Percentiles rank a stretch among this genome's conserved stretches.
Conservation (phyloP, 1,140 invertebrate genomes). For the Scaptomyza hsui region DNA sequence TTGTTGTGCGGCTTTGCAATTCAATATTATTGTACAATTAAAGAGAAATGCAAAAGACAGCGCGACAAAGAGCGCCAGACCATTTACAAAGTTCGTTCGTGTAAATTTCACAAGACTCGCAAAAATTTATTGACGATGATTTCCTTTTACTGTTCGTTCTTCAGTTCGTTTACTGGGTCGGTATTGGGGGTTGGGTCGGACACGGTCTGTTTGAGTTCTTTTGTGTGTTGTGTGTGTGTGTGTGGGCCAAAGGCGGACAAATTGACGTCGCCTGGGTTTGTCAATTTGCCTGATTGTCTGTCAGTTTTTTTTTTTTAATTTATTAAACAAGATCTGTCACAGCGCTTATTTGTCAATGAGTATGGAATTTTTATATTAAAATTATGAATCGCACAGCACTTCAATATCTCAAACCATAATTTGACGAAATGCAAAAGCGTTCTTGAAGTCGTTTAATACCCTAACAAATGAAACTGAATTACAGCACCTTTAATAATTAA, state of each 20-base stretch:
- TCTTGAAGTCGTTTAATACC: background rate
- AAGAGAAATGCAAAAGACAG: constrained; percentile 58
- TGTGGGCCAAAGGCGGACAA: constrained; percentile 42
- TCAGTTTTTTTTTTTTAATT: constrained; percentile 52
- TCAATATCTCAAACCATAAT: constrained; percentile 28
- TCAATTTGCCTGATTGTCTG: constrained; percentile 65
- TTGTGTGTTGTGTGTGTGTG: background rate
- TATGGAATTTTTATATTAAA: constrained; percentile 27
- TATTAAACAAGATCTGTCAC: constrained; percentile 68
- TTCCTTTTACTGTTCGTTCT: constrained; percentile 40
- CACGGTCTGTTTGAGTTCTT: constrained; percentile 1
- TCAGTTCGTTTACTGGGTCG: background rate
- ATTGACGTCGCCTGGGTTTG: constrained; percentile 37
- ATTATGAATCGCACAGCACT: constrained; percentile 8
- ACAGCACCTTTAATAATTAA: too few relatives aligned
- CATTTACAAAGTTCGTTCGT: constrained; percentile 54
- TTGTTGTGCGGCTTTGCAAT: constrained; percentile 63
- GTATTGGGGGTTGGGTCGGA: constrained; percentile 4
- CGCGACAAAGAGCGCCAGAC: constrained; percentile 51
- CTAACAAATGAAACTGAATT: too few relatives aligned
- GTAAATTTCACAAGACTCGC: constrained; percentile 54
- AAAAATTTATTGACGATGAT: constrained; percentile 67
- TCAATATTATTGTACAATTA: constrained; percentile 80
- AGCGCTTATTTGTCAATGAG: constrained; percentile 32
- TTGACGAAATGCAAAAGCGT: constrained; percentile 1